Base-by-base conservation (phyloP, 2,797 vertebrate genomes). In the Delichon dasypus region DNA sequence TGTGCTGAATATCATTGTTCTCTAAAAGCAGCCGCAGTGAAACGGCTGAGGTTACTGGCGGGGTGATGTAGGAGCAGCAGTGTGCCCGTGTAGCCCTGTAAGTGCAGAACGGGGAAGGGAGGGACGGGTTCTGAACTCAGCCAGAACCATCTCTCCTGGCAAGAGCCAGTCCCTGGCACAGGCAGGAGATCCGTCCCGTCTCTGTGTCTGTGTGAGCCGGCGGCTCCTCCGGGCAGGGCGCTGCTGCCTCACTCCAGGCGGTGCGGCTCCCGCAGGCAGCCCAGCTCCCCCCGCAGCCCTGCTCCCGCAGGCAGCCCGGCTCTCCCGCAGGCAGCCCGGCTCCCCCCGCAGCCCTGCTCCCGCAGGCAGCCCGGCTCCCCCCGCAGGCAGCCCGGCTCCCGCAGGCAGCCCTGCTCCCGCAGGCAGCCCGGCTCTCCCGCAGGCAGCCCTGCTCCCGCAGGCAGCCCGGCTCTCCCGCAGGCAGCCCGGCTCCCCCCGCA, bases 161-260 rank as follows among this genome's bases (percentile, higher is more conserved):
- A 44, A 42, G 34, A 82, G 47, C 30, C 44, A 13, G 58, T 18
- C 38, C 42, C 19, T 71, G 3, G 4, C 60, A 5, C 36, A 38
- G 84, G 64, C 92, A 22, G 27, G 83, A 51, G 79, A 22, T 0
- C 6, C 3, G 0, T n/a, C 67, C 48, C 0, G 0, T 32, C 57
- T 22, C 5, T 45, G 18, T 45, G 42, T 8, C 36, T 7, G 47
- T 11, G 75, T 8, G 8, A 40, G 61, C 45, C 4, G 0, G 45
- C 5, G 4, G 62, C 51, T 58, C 36, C 45, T 57, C 55, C 55
- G 34, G 55, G 55, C 22, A 16, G 21, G 55, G n/a, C 55, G 19
- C 54, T 55, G 54, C n/a, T 57, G 55, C n/a, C n/a, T 25, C 57
- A 10, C 36, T 38, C 36, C n/a, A n/a, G n/a, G n/a, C n/a, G n/a